A percentile compares a stretch with the other conserved stretches of the same genome.
phyloP scores from a whole-genome alignment of 1,140 invertebrate species.

The Tachypleus tridentatus region DNA sequence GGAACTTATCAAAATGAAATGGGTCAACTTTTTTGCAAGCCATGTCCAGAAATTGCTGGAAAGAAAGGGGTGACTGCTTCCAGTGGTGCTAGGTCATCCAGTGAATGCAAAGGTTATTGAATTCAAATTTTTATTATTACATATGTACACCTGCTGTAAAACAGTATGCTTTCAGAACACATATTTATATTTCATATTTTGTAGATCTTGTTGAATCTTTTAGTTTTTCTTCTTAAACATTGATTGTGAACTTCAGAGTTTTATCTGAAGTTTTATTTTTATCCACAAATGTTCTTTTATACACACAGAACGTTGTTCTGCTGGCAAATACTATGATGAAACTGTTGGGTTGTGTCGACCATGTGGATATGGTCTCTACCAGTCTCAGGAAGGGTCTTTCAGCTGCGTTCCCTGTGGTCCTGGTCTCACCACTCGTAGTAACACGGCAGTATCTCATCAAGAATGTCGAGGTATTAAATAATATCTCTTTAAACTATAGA shows the following conservation, averaged over 20 bases:
- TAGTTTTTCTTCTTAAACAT: too few species aligned
- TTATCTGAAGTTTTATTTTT: too few species aligned
- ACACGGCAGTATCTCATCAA: constrained; percentile 64
- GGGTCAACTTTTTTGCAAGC: constrained; percentile 73
- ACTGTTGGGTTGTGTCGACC: constrained; percentile 67
- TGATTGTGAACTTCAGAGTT: too few species aligned
- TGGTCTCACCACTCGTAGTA: constrained; percentile 83
- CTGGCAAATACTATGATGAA: constrained; percentile 83
- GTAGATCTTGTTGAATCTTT: too few species aligned
- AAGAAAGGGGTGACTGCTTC: constrained; percentile 73
- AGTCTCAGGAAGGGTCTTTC: constrained; percentile 81
- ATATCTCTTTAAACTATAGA: neutral
- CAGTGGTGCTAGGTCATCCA: constrained; percentile 66
- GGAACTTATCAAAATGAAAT: constrained; percentile 90
- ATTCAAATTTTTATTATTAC: neutral
- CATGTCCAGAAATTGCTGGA: constrained; percentile 76
- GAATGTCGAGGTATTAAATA: constrained; percentile 32
- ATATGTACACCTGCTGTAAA: neutral
- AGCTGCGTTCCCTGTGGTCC: constrained; percentile 75
- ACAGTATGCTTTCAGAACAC: neutral
- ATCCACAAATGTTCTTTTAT: too few species aligned
- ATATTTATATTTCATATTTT: too few species aligned
- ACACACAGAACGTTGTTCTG: constrained; percentile 63
- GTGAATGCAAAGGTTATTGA: constrained; percentile 69
- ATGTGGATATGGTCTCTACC: constrained; percentile 89